These are phyloP conservation scores for Nymphalis polychloros DNA, from an alignment of 2,888 invertebrate genomes.

Conservation along the genomic window DNA sequence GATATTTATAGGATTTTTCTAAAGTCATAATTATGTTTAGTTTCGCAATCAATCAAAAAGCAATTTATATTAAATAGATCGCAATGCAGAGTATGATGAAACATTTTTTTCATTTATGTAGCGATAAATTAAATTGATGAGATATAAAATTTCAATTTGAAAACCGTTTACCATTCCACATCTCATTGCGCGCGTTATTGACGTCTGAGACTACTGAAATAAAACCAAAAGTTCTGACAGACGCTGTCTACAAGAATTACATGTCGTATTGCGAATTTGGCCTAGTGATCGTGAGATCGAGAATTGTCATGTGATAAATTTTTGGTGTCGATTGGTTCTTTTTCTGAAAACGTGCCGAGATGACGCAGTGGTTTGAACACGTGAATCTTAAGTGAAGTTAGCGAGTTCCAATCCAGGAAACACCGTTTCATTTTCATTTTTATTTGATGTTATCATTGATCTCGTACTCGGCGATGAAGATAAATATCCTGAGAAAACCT, in stretches of 20 bases:
- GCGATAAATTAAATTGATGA: conserved; percentile 18
- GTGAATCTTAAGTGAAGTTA: no score
- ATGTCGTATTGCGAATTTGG: neutral
- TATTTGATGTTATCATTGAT: no score
- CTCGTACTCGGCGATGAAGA: no score
- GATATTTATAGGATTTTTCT: no score
- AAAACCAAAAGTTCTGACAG: conserved; percentile 15
- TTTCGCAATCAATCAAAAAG: neutral
- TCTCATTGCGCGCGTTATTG: conserved; percentile 56
- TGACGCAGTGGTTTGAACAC: no score
- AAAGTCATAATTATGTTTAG: neutral
- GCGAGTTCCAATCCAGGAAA: no score
- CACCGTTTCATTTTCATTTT: no score
- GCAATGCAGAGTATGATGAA: conserved; percentile 11
- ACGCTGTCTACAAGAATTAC: neutral
- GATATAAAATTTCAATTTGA: conserved; percentile 45
- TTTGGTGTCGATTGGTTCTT: no score
- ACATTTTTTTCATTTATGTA: conserved; percentile 26
- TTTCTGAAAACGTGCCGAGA: no score
- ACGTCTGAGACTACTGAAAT: conserved; percentile 43
- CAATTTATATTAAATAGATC: neutral
- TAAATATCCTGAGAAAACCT: no score
- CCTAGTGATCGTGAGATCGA: no score
- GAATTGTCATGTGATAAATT: no score
- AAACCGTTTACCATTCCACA: conserved; percentile 52